Conservation (phyloP, 1,140 invertebrate genomes). For the Pseudomyrmex pallidus region DNA sequence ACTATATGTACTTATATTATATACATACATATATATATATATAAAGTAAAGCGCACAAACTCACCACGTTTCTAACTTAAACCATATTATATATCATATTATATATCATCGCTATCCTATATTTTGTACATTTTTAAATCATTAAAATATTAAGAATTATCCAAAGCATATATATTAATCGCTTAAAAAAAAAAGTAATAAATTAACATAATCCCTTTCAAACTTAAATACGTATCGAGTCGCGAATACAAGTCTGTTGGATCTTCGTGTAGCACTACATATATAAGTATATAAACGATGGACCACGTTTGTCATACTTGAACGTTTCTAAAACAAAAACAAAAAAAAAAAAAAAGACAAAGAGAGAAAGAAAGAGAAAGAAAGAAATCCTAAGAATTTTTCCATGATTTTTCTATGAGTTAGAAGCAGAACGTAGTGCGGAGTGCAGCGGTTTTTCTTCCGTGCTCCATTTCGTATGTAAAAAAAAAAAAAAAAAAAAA, state of each 20-base stretch:
- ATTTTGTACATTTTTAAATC: conserved; percentile 34
- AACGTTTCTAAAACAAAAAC: conserved; percentile 74
- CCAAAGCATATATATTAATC: no score
- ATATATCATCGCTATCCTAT: conserved; percentile 32
- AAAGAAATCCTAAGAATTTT: conserved; percentile 54
- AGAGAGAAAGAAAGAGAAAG: conserved; percentile 21
- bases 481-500: not conserved
- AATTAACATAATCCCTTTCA: not conserved
- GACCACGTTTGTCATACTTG: conserved; percentile 80
- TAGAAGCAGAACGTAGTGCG: conserved; percentile 64
- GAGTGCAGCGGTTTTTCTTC: conserved; percentile 52
- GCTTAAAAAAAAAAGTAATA: no score
- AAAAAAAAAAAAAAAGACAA: no score
- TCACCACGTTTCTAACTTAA: conserved; percentile 32
- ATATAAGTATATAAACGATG: conserved; percentile 76
- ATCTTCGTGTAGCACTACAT: conserved; percentile 66
- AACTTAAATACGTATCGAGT: not conserved
- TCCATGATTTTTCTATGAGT: conserved; percentile 74
- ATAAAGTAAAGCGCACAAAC: conserved; percentile 28
- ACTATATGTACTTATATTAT: no score
- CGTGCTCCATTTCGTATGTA: conserved; percentile 42
- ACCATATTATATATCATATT: not conserved
- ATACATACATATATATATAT: conserved; percentile 6
- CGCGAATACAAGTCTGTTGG: conserved; percentile 54
- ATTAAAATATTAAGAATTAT: not conserved